These are phyloP conservation scores for Amphiprion ocellaris DNA, from an alignment of 2,113 vertebrate species.

Conservation along the genomic window DNA sequence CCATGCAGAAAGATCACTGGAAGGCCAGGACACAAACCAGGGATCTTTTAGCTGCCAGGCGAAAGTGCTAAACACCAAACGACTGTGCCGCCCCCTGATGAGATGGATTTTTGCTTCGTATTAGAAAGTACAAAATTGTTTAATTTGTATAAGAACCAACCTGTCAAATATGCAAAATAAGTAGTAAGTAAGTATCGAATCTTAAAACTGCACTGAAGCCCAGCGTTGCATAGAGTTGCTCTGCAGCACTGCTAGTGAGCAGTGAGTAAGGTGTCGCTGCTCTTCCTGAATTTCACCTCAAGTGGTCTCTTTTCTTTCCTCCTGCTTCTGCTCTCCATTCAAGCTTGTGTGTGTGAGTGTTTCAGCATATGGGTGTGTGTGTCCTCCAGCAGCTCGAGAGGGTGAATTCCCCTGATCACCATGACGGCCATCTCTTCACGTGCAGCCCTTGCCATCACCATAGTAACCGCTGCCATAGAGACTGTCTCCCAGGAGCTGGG, in stretches of 20 bases:
- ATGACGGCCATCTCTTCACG: conserved; percentile 70
- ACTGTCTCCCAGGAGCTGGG: conserved; percentile 76
- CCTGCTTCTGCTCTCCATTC: conserved; percentile 27
- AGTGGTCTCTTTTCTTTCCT: conserved; percentile 4
- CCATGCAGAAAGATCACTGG: too few relatives aligned
- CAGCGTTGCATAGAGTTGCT: not conserved
- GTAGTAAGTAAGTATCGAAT: too few relatives aligned
- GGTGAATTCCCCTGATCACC: conserved; percentile 65
- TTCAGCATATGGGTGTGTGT: not conserved
- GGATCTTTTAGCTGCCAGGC: too few relatives aligned
- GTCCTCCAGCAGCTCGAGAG: conserved; percentile 45
- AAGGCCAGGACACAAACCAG: too few relatives aligned
- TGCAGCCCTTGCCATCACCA: conserved; percentile 71
- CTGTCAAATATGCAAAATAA: too few relatives aligned
- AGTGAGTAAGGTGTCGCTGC: not conserved
- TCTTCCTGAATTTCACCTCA: conserved; percentile 12
- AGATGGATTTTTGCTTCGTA: too few relatives aligned
- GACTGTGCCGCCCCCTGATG: not conserved
- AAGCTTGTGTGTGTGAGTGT: conserved; percentile 17
- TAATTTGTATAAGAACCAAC: too few relatives aligned
- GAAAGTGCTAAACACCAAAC: too few relatives aligned
- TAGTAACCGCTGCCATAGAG: conserved; percentile 80
- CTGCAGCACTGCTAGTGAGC: not conserved
- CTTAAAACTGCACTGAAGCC: too few relatives aligned
- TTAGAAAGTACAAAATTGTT: too few relatives aligned